These are phyloP conservation scores for Steinernema khuongi DNA, from an alignment of 1,140 invertebrate genomes.

Conservation along the genomic window DNA sequence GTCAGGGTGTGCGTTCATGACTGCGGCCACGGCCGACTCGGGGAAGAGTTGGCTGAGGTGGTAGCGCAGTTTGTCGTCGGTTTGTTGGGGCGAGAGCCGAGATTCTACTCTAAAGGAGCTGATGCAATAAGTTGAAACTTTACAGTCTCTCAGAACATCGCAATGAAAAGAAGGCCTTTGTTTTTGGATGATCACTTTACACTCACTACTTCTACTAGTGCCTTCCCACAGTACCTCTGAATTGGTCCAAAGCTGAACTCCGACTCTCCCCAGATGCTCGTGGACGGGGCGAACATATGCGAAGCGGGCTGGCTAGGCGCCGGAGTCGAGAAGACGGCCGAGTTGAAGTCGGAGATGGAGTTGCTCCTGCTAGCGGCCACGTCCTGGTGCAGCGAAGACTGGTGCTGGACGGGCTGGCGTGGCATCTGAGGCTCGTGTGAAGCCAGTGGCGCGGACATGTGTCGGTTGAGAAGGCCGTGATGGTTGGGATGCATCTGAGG, in stretches of 20 bases:
- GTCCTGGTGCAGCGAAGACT: not conserved
- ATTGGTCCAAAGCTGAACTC: slow-evolving; percentile 37
- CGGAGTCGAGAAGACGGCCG: not conserved
- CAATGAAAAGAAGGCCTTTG: too few species aligned
- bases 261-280: slow-evolving; percentile 38
- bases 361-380: not conserved
- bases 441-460: slow-evolving; percentile 31
- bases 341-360: slow-evolving; percentile 1
- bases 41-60: slow-evolving; percentile 43
- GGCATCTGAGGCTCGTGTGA: slow-evolving; percentile 22
- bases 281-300: slow-evolving; percentile 38
- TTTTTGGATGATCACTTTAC: too few species aligned
- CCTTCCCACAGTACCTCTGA: not conserved
- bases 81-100: slow-evolving; percentile 1
- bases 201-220: not conserved
- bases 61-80: slow-evolving; percentile 18
- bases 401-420: slow-evolving; percentile 10
- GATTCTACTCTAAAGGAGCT: not conserved
- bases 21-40: slow-evolving; percentile 40
- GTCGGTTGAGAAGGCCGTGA: slow-evolving; percentile 25
- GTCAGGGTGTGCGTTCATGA: slow-evolving; percentile 49
- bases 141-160: not conserved
- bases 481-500: slow-evolving; percentile 14
- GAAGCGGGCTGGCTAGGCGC: not conserved
- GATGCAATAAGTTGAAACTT: too few species aligned